These are phyloP conservation scores for Sus cebifrons DNA, from an alignment of 2,797 vertebrate species.

Conservation along the genomic window DNA sequence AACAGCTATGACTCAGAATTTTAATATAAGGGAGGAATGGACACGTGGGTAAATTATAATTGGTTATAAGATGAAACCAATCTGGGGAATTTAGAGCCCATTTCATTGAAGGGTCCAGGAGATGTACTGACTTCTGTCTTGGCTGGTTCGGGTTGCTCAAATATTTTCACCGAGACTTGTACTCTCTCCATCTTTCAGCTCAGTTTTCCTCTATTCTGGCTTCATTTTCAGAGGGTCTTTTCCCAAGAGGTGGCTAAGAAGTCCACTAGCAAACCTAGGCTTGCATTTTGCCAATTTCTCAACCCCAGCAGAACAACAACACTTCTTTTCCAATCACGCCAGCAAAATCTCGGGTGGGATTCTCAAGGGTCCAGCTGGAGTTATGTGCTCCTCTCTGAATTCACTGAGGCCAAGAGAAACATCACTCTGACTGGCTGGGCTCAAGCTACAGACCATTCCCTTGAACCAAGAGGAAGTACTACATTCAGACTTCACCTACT, in stretches of 20 bases:
- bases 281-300: not conserved
- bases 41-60: not conserved
- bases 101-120: not conserved
- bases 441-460: not conserved
- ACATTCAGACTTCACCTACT: not conserved
- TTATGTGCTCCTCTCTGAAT: conserved; percentile 12
- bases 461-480: conserved; percentile 29
- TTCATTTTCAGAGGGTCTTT: conserved; percentile 44
- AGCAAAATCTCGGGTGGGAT: not conserved
- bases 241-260: not conserved
- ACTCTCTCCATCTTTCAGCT: not conserved
- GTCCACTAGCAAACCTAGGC: not conserved
- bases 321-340: not conserved
- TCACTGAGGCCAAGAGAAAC: not conserved
- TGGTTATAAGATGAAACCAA: not conserved
- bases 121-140: not conserved
- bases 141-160: not conserved
- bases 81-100: not conserved
- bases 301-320: not conserved
- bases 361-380: not conserved
- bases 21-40: not conserved
- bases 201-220: not conserved
- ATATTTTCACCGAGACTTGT: not conserved
- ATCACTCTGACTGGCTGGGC: not conserved
- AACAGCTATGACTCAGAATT: not conserved